Base-by-base conservation (phyloP, 1,140 invertebrate species). In the Luehdorfia chinensis region DNA sequence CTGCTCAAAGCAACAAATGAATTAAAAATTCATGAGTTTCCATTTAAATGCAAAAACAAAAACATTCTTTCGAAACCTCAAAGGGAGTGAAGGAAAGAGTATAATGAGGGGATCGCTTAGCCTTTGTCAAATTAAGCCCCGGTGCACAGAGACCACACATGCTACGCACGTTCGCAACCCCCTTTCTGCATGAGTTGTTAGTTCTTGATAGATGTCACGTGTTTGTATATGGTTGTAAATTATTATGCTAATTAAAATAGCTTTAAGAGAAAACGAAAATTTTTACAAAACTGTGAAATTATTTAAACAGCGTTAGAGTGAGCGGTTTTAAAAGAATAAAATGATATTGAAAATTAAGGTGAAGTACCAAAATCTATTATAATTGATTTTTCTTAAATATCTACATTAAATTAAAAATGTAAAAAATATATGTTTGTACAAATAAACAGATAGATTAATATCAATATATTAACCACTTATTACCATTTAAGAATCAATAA, bases 101-200 rank as follows among this genome's bases (percentile, higher is more conserved):
- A 30, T 43, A 43, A 43, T 15, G 39, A 46, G 21, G 39, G 46
- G 46, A 58, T 66, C 49, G 56, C 58, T 68, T 53, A 58, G 60
- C 53, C 51, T 67, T 59, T 73, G 61, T 65, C 63, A 62, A 57
- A 66, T 59, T 53, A 55, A 45, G 43, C 33, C 45, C 49, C 50
- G 46, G 51, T 54, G 31, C 27, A 46, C 47, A 57, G 53, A 57
- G 46, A 57, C 45, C 55, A 63, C 65, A 72, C 65, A 70, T 53
- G 59, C 57, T 57, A 67, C 61, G 73, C 75, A 78, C 76, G 75
- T 83, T 80, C 78, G 78, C 78, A 83, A 79, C 80, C 80, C 78
- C 77, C 68, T 71, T 28, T 85, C 78, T 83, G 80, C 80, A 85
- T 85, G 80, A 67, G 37, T 41, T 41, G 37, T 71, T 77, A 72